phyloP scores from a whole-genome alignment of 2,113 vertebrate genomes.

The Thymallus thymallus region DNA sequence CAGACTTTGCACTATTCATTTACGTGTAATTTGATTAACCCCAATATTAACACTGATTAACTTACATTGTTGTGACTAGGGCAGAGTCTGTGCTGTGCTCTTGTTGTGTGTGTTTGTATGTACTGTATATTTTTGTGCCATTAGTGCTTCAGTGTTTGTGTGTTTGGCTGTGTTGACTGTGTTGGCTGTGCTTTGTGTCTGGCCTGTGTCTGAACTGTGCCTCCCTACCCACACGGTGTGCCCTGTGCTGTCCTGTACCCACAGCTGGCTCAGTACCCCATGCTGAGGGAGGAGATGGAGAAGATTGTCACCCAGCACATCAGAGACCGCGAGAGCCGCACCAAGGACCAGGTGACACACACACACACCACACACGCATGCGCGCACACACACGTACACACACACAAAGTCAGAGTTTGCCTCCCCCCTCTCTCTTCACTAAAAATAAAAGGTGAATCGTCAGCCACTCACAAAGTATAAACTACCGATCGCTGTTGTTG shows the following conservation, averaged over 20 bases:
- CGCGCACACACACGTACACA: background rate
- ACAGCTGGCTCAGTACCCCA: constrained; percentile 95
- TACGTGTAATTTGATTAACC: constrained; percentile 4
- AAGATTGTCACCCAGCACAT: constrained; percentile 96
- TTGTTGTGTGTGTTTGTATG: constrained; percentile 22
- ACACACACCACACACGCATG: background rate
- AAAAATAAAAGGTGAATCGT: too few relatives aligned
- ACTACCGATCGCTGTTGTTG: too few relatives aligned
- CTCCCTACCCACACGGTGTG: constrained; percentile 31
- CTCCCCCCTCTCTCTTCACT: too few relatives aligned
- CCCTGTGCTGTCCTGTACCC: constrained; percentile 59
- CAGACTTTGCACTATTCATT: constrained; percentile 57
- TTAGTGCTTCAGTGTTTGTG: constrained; percentile 10
- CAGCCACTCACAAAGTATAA: too few relatives aligned
- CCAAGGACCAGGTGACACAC: constrained; percentile 86
- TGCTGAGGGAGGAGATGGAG: constrained; percentile 97
- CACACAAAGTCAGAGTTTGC: background rate
- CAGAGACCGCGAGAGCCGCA: constrained; percentile 91
- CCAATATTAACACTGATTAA: background rate
- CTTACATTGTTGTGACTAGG: constrained; percentile 22
- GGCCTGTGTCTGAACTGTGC: constrained; percentile 1
- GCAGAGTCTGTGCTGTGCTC: constrained; percentile 50
- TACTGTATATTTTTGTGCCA: constrained; percentile 5
- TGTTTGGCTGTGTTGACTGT: constrained; percentile 6
- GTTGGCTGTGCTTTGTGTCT: constrained; percentile 41